These are phyloP conservation scores for Epistrophella euchroma DNA, from an alignment of 2,888 invertebrate species.

Conservation along the genomic window DNA sequence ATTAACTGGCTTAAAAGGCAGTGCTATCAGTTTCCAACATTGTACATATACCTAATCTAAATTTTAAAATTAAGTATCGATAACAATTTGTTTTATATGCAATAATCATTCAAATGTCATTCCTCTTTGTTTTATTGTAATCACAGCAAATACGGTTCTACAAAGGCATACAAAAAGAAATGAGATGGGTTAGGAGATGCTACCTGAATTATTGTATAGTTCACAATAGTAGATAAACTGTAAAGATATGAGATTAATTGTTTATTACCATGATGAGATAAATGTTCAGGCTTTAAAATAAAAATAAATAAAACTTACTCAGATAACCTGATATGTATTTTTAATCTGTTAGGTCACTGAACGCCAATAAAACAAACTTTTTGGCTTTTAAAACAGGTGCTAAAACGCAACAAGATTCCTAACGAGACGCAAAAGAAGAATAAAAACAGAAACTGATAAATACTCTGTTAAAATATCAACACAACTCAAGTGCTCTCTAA, in stretches of 20 bases:
- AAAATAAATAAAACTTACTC: neutral
- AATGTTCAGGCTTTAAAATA: neutral
- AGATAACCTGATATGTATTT: neutral
- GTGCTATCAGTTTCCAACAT: slow-evolving; percentile 41
- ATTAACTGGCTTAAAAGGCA: slow-evolving; percentile 16
- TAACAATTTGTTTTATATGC: slow-evolving; percentile 9
- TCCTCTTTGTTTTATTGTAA: slow-evolving; percentile 25
- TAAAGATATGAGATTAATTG: neutral
- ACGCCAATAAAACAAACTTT: neutral
- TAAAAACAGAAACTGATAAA: no score
- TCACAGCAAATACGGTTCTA: neutral
- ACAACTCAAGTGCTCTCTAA: no score
- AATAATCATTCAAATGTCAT: slow-evolving; percentile 22
- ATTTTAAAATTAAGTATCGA: slow-evolving; percentile 49
- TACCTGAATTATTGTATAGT: neutral
- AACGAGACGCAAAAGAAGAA: no score
- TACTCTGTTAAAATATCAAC: no score
- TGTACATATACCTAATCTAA: slow-evolving; percentile 48
- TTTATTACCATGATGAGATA: neutral
- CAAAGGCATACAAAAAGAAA: neutral
- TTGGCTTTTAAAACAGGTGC: no score
- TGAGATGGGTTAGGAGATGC: no score
- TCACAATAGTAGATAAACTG: neutral
- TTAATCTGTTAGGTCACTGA: neutral
- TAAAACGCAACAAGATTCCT: no score